Percentiles rank a stretch among this genome's conserved stretches.
Evolutionary conservation across 53 echinoderm and acorn worm species (phyloP).

Genomic region (Zoroaster sp.): DNA sequence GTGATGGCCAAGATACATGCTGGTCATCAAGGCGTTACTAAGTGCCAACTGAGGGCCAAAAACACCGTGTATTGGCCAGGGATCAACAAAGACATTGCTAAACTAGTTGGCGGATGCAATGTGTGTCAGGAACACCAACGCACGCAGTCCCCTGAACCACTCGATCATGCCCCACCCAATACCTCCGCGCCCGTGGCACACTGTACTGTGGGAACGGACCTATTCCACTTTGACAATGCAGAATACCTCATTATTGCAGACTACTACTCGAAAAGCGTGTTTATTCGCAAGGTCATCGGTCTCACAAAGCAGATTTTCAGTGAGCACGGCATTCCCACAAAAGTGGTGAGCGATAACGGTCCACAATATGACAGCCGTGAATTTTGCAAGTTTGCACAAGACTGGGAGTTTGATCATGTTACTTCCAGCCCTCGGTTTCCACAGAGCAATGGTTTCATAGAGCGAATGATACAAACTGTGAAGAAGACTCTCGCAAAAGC

Average conservation of each 20-base stretch:
- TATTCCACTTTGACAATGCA: too few species aligned
- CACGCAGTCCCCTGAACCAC: slow-evolving; percentile 26
- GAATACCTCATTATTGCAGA: slow-evolving; percentile 46
- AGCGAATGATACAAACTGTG: slow-evolving; percentile 33
- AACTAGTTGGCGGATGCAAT: not conserved
- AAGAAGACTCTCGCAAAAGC: slow-evolving; percentile 26
- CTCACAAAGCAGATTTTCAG: not conserved
- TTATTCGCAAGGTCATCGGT: too few species aligned
- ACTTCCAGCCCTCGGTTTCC: slow-evolving; percentile 50
- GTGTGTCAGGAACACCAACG: slow-evolving; percentile 39
- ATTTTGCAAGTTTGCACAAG: slow-evolving; percentile 11
- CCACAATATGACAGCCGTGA: slow-evolving; percentile 36
- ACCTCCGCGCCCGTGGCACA: slow-evolving; percentile 38
- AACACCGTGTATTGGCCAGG: slow-evolving; percentile 42
- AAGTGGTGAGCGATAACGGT: slow-evolving; percentile 37
- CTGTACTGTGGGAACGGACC: slow-evolving; percentile 47
- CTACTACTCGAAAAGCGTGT: too few species aligned
- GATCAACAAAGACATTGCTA: slow-evolving; percentile 52
- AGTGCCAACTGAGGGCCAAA: slow-evolving; percentile 50
- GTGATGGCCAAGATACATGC: slow-evolving; percentile 12
- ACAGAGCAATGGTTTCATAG: slow-evolving; percentile 41
- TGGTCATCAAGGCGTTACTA: slow-evolving; percentile 46
- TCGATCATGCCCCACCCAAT: slow-evolving; percentile 38
- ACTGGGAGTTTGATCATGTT: slow-evolving; percentile 46
- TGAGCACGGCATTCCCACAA: slow-evolving; percentile 31